Evolutionary conservation across 2,113 vertebrate species (phyloP).

Genomic region (Aptenodytes patagonicus): DNA sequence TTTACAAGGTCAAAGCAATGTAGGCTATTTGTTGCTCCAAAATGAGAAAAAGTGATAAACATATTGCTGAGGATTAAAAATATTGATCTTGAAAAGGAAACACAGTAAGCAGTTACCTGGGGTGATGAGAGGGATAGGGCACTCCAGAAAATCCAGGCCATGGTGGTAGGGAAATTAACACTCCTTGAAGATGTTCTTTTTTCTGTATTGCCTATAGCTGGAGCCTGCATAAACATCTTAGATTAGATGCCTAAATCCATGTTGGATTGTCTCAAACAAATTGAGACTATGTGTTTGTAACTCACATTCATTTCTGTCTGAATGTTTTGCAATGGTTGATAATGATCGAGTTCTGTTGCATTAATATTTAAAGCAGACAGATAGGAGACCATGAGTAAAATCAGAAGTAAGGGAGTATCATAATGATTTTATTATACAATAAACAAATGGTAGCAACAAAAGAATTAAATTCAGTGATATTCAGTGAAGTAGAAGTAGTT

Average conservation of each 20-base stretch:
- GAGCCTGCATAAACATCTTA: not conserved
- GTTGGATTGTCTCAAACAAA: no score
- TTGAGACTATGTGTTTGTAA: not conserved
- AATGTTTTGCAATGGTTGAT: not conserved
- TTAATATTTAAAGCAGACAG: not conserved
- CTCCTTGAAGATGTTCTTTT: not conserved
- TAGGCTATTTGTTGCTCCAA: not conserved
- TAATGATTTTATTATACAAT: not conserved
- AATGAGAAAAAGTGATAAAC: not conserved
- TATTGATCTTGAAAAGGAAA: not conserved
- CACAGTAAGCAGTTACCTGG: not conserved
- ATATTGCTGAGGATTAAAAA: not conserved
- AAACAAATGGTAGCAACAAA: not conserved
- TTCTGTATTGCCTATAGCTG: not conserved
- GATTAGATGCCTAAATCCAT: not conserved
- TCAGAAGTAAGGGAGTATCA: not conserved
- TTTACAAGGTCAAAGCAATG: not conserved
- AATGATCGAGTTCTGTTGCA: not conserved
- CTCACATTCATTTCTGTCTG: not conserved
- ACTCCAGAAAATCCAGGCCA: not conserved
- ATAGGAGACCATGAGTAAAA: not conserved
- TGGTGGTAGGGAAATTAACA: not conserved
- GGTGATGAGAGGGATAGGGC: not conserved
- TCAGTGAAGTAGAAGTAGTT: not conserved
- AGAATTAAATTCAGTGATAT: not conserved